phyloP scores from a whole-genome alignment of 2,113 vertebrate genomes.

The Nannospalax galili region DNA sequence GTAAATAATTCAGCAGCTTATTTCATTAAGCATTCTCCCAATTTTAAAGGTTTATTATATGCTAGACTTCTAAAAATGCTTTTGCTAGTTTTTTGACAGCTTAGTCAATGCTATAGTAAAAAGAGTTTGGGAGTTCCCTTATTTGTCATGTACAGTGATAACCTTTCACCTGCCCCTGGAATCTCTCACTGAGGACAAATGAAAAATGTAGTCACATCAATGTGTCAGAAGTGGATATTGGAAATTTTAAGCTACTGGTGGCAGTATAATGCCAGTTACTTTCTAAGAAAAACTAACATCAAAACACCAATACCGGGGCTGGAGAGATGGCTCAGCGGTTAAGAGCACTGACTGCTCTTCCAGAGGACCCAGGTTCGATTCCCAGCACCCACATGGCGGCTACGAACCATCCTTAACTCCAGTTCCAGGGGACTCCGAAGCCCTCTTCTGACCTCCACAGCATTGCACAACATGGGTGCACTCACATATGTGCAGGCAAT shows the following conservation, averaged over 20 bases:
- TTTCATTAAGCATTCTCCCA: constrained; percentile 32
- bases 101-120: constrained; percentile 25
- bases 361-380: too few species aligned
- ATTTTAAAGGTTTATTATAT: constrained; percentile 8
- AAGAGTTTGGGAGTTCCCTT: background rate
- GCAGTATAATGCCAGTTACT: background rate
- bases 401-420: too few species aligned
- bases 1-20: too few species aligned
- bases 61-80: constrained; percentile 46
- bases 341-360: too few species aligned
- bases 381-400: too few species aligned
- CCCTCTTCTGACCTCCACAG: too few species aligned
- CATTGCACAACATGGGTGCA: too few species aligned
- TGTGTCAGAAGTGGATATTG: constrained; percentile 30
- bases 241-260: constrained; percentile 33
- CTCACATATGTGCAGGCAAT: too few species aligned
- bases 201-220: background rate
- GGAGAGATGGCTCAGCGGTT: too few species aligned
- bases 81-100: constrained; percentile 37
- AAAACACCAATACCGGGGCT: too few species aligned
- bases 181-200: constrained; percentile 25
- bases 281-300: constrained; percentile 31
- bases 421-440: too few species aligned
- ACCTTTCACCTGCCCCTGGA: background rate
- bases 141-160: background rate